phyloP scores from a whole-genome alignment of 2,888 invertebrate species.

The Zele albiditarsus region DNA sequence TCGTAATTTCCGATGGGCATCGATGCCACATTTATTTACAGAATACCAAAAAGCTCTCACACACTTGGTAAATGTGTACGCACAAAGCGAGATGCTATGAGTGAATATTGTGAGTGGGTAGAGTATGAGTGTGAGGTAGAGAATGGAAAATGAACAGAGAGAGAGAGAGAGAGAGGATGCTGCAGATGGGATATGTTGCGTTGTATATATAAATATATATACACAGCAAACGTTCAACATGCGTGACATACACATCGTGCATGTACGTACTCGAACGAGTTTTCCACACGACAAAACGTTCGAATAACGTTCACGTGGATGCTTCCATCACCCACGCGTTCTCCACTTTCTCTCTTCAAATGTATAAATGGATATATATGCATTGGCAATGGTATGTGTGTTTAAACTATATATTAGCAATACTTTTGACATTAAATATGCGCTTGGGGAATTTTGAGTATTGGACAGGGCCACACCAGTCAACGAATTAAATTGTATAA shows the following conservation, averaged over 20 bases:
- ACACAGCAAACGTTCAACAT: slow-evolving; percentile 2
- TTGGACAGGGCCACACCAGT: background rate
- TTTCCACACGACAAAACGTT: slow-evolving; percentile 25
- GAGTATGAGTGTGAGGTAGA: background rate
- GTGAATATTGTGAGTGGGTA: too few species aligned
- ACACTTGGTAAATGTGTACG: slow-evolving; percentile 29
- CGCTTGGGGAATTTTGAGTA: background rate
- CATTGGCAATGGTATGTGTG: background rate
- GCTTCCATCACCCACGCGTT: slow-evolving; percentile 17
- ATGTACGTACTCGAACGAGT: slow-evolving; percentile 8
- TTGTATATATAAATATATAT: slow-evolving; percentile 21
- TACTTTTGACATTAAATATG: background rate
- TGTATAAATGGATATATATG: background rate
- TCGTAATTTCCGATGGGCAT: slow-evolving; percentile 40
- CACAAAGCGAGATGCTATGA: background rate
- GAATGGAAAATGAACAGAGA: background rate
- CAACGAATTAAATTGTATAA: background rate
- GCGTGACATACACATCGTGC: background rate
- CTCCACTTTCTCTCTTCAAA: slow-evolving; percentile 15
- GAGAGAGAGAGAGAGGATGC: background rate
- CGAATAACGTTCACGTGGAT: slow-evolving; percentile 24
- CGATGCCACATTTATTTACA: slow-evolving; percentile 27
- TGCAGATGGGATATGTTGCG: background rate
- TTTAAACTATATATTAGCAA: background rate
- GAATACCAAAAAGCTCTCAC: slow-evolving; percentile 34